Evolutionary conservation across 37 sponge, comb jelly and placozoan species (phyloP), one percentile per base, ranked within the genome.

Genomic region (Bolinopsis microptera): DNA sequence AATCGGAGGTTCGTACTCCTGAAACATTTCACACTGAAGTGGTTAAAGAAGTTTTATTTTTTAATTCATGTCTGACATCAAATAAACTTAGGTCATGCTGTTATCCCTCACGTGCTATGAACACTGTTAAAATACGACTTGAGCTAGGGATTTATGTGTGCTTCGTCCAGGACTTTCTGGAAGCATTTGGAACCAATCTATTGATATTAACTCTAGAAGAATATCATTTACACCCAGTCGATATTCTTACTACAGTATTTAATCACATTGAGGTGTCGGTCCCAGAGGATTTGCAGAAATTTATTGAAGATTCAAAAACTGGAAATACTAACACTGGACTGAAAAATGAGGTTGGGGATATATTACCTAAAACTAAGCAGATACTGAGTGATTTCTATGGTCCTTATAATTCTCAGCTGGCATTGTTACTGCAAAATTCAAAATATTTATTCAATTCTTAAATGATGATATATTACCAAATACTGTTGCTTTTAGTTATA

Each of bases 301-400:
- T 77, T 18, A 35, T 77, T 16, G 3, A 34, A 0, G 92, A 68
- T 1, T 36, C 68, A 5, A 92, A 93, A 27, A 32, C 25, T 0
- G 92, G 92, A 76, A 31, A 68, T 68, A 92, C 92, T 92, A 95
- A 93, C 24, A 36, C 2, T 39, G 39, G 30, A 0, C 67, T 70
- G 1, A 67, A 95, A 41, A 92, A 93, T 33, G 38, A 34, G 33
- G 40, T 61, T 25, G 83, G 82, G 8, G 92, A 93, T 25, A 32
- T 32, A 22, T 27, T 72, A 5, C 33, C 26, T 34, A 36, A 27
- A 30, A 77, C 80, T 0, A 21, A 32, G 1, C 1, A 34, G 35
- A 3, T 77, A 36, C 80, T 77, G 1, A 77, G 36, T 21, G 80
- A 77, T 0, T 77, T 77, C 37, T 77, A 77, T 77, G 37, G 9